A percentile compares a stretch with the other conserved stretches of the same genome.
These are phyloP conservation scores for Terrapene triunguis DNA, from an alignment of 2,113 vertebrate genomes.

Conservation along the genomic window DNA sequence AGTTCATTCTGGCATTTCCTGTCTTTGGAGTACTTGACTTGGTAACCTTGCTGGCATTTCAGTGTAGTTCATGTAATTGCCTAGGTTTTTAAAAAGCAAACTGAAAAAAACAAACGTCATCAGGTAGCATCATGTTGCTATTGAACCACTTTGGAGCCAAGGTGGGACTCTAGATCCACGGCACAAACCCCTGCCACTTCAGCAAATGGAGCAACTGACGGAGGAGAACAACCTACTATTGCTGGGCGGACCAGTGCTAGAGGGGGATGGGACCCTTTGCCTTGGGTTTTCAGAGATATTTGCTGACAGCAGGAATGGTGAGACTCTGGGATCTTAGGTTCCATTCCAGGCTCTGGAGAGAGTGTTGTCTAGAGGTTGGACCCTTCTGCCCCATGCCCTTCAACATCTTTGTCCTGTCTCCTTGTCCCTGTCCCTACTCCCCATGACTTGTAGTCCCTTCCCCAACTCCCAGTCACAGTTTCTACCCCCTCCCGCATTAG, in stretches of 20 bases:
- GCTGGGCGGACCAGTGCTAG: neutral
- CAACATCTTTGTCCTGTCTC: neutral
- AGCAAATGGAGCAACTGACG: too few relatives aligned
- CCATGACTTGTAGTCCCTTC: neutral
- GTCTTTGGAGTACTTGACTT: neutral
- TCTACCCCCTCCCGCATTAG: neutral
- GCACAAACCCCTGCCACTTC: too few relatives aligned
- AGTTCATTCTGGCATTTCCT: neutral
- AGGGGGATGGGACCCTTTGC: neutral
- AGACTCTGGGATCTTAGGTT: neutral
- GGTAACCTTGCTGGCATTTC: too few relatives aligned
- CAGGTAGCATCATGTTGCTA: too few relatives aligned
- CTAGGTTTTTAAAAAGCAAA: too few relatives aligned
- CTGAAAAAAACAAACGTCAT: too few relatives aligned
- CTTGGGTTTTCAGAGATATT: accelerated
- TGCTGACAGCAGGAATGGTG: neutral
- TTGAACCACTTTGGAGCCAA: too few relatives aligned
- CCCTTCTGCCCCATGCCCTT: accelerated
- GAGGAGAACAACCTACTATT: too few relatives aligned
- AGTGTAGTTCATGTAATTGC: too few relatives aligned
- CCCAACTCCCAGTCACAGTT: neutral
- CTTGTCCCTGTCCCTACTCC: neutral
- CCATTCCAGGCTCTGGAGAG: neutral
- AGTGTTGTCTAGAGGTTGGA: neutral
- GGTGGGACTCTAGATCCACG: too few relatives aligned